Base-by-base conservation (phyloP, 2,888 invertebrate genomes). In the Sphaeridia pumilis region DNA sequence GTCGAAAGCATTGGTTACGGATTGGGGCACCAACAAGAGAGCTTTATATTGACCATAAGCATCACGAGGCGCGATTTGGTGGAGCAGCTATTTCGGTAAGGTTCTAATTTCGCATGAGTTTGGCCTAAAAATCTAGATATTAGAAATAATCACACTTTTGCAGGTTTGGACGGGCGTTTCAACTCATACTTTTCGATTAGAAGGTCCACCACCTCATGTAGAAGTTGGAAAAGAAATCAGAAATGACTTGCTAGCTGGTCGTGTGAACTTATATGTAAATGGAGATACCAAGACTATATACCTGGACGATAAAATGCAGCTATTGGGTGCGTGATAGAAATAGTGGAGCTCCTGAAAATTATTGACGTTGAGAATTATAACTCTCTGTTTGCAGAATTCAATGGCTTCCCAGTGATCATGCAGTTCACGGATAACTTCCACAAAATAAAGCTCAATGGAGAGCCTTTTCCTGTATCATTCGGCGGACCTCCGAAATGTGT, bases 21-120 rank as follows among this genome's bases (percentile, higher is more conserved):
- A 83, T 94, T 62, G 95, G 95, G 17, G 87, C 87, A 12, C 93
- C 93, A 0, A 89, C 92, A 0, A 77, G 92, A 49, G 94, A 95
- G 67, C 73, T 97, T 31, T 87, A 82, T 66, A 82, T 98, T 45
- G 88, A 97, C 69, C 84, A 84, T 7, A 76, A 82, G 56, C 86
- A 87, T 75, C 93, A 83, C 70, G 93, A 93, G 69, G 87, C 90
- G 65, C 87, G 84, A 70, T 97, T 97, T 69, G 90, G 87, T 28
- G 92, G 90, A 1, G 83, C 86, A 43, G 83, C 88, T 0, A 78
- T 89, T 45, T 79, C 80, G 1, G 82, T 93, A 10, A 46, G 43
- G n/a, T n/a, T n/a, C n/a, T n/a, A n/a, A n/a, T n/a, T n/a, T n/a
- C n/a, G n/a, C n/a, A 31, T 31, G 14, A 31, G 31, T 31, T 31